Conservation (phyloP, 1,140 invertebrate genomes). For the Meteorus sp. region DNA sequence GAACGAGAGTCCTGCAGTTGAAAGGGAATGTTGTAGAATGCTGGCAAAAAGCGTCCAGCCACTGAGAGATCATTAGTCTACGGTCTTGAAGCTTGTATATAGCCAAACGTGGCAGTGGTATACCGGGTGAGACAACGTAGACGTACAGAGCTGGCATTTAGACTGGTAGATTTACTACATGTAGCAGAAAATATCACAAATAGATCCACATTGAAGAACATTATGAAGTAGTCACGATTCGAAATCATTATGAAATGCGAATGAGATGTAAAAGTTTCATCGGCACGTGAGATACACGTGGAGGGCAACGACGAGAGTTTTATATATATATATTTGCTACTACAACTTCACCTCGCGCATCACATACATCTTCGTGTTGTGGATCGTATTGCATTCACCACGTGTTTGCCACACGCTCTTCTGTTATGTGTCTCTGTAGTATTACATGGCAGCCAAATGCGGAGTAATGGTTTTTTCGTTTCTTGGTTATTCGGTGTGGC, state of each 20-base stretch:
- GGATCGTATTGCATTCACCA: too few relatives aligned
- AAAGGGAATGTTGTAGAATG: constrained; percentile 61
- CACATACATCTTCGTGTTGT: too few relatives aligned
- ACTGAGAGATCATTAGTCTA: constrained; percentile 59
- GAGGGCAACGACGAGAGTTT: background rate
- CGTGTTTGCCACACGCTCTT: too few relatives aligned
- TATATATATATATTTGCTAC: background rate
- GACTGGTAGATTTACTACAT: too few relatives aligned
- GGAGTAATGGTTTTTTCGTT: too few relatives aligned
- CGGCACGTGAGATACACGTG: constrained; percentile 31
- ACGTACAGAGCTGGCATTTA: too few relatives aligned
- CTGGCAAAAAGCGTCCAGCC: constrained; percentile 55
- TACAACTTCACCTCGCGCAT: background rate
- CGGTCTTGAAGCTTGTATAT: constrained; percentile 34
- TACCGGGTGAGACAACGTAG: constrained; percentile 26
- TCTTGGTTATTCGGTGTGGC: too few relatives aligned
- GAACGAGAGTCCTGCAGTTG: constrained; percentile 40
- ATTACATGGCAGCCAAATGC: too few relatives aligned
- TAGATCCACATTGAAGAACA: too few relatives aligned
- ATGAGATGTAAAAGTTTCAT: background rate
- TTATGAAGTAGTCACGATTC: too few relatives aligned
- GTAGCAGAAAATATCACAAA: constrained; percentile 1
- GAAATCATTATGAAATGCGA: background rate
- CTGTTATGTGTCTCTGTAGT: too few relatives aligned
- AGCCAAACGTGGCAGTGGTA: constrained; percentile 17